Conservation (phyloP, 2,797 vertebrate species). For the Argentina silus region DNA sequence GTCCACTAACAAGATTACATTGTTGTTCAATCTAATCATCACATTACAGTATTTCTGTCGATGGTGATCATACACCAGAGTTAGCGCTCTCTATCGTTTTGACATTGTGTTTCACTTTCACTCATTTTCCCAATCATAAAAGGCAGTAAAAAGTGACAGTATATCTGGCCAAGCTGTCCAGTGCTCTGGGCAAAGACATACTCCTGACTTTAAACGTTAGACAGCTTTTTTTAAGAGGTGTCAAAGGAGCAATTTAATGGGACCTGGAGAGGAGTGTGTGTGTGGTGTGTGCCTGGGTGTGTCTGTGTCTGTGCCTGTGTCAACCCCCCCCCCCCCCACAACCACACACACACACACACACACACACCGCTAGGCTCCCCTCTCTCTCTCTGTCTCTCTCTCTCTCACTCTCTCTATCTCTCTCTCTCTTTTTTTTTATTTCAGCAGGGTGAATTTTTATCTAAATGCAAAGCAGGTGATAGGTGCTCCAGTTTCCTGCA, state of each 20-base stretch:
- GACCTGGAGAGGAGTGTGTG: conserved; percentile 69
- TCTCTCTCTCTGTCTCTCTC: conserved; percentile 73
- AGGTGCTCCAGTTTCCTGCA: conserved; percentile 82
- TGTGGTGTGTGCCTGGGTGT: conserved; percentile 34
- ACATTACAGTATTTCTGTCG: background rate
- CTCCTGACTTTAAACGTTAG: conserved; percentile 67
- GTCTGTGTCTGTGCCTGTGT: background rate
- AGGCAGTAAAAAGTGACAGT: conserved; percentile 65
- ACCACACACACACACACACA: too few species aligned
- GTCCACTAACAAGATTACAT: background rate
- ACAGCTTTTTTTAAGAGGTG: conserved; percentile 71
- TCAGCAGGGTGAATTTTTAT: conserved; percentile 80
- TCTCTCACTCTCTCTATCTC: conserved; percentile 73
- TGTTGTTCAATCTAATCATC: background rate
- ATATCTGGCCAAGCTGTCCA: conserved; percentile 76
- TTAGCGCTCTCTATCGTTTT: background rate
- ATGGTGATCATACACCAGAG: background rate
- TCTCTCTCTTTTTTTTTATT: conserved; percentile 67
- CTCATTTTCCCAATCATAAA: conserved; percentile 68
- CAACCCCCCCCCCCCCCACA: background rate
- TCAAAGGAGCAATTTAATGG: conserved; percentile 80
- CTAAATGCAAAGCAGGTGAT: conserved; percentile 88
- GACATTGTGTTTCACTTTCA: conserved; percentile 42
- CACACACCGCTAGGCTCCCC: conserved; percentile 54
- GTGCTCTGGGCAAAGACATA: conserved; percentile 78